A percentile compares a stretch with the other conserved stretches of the same genome.
Evolutionary conservation across 2,113 vertebrate species (phyloP).

Genomic region (Hippocampus barbouri): DNA sequence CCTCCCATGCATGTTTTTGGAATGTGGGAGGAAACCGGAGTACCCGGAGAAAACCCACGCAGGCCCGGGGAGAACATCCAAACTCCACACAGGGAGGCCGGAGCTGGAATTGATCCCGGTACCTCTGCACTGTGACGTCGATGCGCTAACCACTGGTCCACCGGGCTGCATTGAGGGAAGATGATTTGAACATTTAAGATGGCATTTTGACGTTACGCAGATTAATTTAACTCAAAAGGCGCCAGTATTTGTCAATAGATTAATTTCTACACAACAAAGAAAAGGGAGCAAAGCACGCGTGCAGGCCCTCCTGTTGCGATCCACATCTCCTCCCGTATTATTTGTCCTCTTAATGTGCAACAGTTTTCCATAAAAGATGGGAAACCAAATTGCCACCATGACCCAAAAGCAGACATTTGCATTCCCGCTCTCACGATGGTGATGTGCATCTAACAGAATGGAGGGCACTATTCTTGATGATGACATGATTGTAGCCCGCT

Average conservation of each 20-base stretch:
- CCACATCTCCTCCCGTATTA: conserved; percentile 5
- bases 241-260: conserved; percentile 47
- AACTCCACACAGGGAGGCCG: too few relatives aligned
- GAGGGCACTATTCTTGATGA: neutral
- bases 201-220: too few relatives aligned
- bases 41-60: too few relatives aligned
- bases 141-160: too few relatives aligned
- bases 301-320: conserved; percentile 11
- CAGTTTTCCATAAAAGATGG: conserved; percentile 26
- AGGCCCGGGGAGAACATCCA: too few relatives aligned
- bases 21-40: too few relatives aligned
- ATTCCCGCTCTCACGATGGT: neutral
- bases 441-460: neutral
- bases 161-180: too few relatives aligned
- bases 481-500: neutral
- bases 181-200: too few relatives aligned
- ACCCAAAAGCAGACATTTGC: neutral
- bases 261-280: conserved; percentile 47
- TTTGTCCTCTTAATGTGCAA: conserved; percentile 4
- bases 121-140: too few relatives aligned
- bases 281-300: conserved; percentile 9
- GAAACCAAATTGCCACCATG: neutral
- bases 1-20: too few relatives aligned
- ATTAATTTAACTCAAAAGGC: too few relatives aligned
- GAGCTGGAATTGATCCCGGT: too few relatives aligned